Percentiles rank a stretch among this genome's conserved stretches.
phyloP scores from a whole-genome alignment of 2,797 vertebrate genomes.

The Lacerta viridis region DNA sequence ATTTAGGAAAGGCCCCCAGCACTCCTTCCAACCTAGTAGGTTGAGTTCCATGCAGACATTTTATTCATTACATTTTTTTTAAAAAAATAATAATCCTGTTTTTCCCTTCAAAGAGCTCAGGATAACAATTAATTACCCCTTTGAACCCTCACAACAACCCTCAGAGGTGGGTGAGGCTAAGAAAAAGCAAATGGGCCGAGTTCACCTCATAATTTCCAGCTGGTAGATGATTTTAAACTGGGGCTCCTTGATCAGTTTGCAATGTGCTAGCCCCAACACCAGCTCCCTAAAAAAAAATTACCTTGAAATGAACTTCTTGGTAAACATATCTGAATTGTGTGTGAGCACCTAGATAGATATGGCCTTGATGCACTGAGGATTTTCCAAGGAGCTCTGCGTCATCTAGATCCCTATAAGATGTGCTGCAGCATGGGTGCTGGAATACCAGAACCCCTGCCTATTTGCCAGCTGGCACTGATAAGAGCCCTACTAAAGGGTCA shows the following conservation, averaged over 20 bases:
- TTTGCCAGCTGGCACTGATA: background rate
- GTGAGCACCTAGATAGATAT: background rate
- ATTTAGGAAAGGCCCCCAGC: background rate
- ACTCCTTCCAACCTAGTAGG: background rate
- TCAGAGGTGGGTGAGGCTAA: background rate
- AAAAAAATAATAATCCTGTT: background rate
- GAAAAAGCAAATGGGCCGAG: background rate
- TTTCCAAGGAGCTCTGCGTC: background rate
- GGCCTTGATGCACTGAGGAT: background rate
- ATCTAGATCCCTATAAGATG: background rate
- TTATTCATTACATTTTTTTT: background rate
- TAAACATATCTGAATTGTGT: background rate
- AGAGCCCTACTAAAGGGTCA: background rate
- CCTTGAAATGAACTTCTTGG: background rate
- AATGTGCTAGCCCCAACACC: background rate
- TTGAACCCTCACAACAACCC: constrained; percentile 7
- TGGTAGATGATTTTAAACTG: background rate
- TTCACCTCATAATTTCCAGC: background rate
- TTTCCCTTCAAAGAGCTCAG: background rate
- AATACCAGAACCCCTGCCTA: background rate
- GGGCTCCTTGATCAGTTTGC: background rate
- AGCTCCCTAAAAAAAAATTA: background rate
- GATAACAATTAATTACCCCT: too few species aligned
- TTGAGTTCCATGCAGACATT: background rate
- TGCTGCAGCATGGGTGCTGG: background rate